Evolutionary conservation across 2,888 invertebrate genomes (phyloP), one percentile per base, ranked within the genome.

Genomic region (Drosophila pseudotalamancana): DNA sequence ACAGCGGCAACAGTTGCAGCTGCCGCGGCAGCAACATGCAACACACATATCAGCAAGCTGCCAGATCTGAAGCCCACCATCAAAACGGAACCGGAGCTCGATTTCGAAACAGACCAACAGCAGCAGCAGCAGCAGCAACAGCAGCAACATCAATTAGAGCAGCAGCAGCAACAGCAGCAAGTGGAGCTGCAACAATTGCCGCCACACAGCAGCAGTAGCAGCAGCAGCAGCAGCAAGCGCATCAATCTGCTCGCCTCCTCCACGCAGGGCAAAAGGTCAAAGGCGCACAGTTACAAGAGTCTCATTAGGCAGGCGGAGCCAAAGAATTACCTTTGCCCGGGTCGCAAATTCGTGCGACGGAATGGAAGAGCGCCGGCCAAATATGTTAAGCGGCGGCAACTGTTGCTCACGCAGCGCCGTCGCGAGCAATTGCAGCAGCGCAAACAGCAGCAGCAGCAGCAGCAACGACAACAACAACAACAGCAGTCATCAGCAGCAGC

Each of bases 251-350:
- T 91, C 5, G 89, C 65, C 66, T 79, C 67, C 6, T 19, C 64
- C 3, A 19, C 66, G n/a, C 76, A 74, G 23, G 86, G 83, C 53
- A 92, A 91, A 51, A 91, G 90, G 66, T 81, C 90, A 11, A 85
- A 91, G 35, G 79, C 89, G 34, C 91, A 91, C 59, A 90, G 91
- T 73, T 92, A 92, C 66, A 92, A 92, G 72, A 91, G 88, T 74
- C 88, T 91, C 51, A 92, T 92, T 35, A 92, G 91, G 61, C 91
- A 91, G 74, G 84, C 91, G 1, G 90, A 91, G 72, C 90, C 91
- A 43, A 91, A 90, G 73, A 87, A 89, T 16, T 91, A 91, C 57
- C 74, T 91, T 16, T 91, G 90, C 59, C 82, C 90, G 4, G 90
- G 90, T 14, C 87, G 90, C 21, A 89, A 86, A 23, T 87, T 88